These are phyloP conservation scores for Polydrusus pterygomalis DNA, from an alignment of 2,888 invertebrate genomes.

Conservation along the genomic window DNA sequence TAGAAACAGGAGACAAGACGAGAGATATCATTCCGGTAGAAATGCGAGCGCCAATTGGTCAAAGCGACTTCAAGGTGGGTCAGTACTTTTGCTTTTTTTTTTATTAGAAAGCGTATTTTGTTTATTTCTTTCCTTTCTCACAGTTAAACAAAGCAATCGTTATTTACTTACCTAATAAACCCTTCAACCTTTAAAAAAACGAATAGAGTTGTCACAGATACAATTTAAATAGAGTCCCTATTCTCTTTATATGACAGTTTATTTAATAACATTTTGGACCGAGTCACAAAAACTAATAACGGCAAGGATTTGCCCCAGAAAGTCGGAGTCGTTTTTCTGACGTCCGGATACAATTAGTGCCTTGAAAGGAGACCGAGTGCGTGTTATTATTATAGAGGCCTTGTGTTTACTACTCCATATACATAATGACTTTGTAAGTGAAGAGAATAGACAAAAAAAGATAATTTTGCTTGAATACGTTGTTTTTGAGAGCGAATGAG, in stretches of 20 bases:
- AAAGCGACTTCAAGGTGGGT: too few species aligned
- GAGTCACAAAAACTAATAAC: conserved; percentile 35
- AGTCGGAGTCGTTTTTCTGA: conserved; percentile 13
- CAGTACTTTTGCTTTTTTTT: too few species aligned
- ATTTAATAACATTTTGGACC: conserved; percentile 38
- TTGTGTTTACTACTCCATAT: conserved; percentile 16
- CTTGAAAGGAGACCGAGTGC: conserved; percentile 1
- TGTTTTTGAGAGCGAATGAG: neutral
- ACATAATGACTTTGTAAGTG: conserved; percentile 14
- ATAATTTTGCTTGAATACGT: conserved; percentile 3
- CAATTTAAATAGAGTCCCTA: conserved; percentile 31
- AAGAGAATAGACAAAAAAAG: conserved; percentile 1
- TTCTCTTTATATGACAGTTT: conserved; percentile 37
- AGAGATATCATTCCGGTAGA: too few species aligned
- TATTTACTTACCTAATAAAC: neutral
- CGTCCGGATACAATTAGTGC: conserved; percentile 14
- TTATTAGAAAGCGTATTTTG: too few species aligned
- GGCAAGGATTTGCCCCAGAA: conserved; percentile 31
- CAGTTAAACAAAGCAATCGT: neutral
- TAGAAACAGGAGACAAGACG: too few species aligned
- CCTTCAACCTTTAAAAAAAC: neutral
- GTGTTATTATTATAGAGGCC: conserved; percentile 12
- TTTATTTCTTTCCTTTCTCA: too few species aligned
- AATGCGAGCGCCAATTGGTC: too few species aligned
- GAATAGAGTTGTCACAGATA: conserved; percentile 22